Conservation (phyloP, 2,113 vertebrate genomes). For the Syrmaticus mikado region DNA sequence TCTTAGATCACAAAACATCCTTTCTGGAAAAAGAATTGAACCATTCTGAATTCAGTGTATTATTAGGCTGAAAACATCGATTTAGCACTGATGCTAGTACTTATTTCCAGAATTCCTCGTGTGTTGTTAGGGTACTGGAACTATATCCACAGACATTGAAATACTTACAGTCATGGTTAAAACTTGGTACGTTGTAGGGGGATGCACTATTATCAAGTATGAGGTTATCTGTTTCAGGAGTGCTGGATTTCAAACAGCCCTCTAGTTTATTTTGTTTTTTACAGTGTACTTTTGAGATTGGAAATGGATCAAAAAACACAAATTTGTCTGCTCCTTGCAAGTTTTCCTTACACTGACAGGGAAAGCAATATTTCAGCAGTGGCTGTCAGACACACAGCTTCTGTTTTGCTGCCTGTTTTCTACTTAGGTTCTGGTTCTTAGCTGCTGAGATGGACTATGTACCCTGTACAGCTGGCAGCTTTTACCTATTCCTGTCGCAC, state of each 20-base stretch:
- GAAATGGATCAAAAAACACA: background rate
- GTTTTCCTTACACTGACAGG: background rate
- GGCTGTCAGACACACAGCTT: background rate
- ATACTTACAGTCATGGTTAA: slow-evolving; percentile 4
- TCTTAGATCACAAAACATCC: background rate
- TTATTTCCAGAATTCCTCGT: background rate
- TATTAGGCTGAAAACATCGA: background rate
- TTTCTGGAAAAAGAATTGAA: background rate
- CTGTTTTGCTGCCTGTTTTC: background rate
- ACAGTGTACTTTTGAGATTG: background rate
- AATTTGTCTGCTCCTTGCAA: background rate
- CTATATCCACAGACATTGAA: background rate
- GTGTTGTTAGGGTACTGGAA: background rate
- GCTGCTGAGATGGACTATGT: background rate
- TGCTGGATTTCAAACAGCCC: background rate
- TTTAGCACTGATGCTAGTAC: background rate
- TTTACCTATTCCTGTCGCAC: background rate
- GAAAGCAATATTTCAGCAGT: background rate
- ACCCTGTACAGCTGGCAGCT: background rate
- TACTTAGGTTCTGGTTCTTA: background rate
- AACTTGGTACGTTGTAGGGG: background rate
- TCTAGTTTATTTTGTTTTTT: background rate
- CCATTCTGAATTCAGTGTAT: background rate
- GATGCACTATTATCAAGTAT: background rate
- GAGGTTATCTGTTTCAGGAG: background rate